Percentiles rank a stretch among this genome's conserved stretches.
Conservation (phyloP, 2,888 invertebrate species). For the Phrixothrix hirtus region DNA sequence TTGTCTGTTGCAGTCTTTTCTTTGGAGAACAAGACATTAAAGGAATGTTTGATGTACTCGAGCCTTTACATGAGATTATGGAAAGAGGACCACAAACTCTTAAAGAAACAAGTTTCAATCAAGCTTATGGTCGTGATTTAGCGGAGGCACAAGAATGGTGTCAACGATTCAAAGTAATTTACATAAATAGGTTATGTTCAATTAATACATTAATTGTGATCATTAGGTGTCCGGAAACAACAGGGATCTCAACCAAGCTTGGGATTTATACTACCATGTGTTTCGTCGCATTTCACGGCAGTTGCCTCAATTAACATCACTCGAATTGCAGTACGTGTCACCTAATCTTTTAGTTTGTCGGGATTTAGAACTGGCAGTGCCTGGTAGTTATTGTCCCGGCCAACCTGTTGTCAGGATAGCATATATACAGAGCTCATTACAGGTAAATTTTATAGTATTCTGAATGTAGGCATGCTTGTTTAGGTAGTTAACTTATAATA, state of each 20-base stretch:
- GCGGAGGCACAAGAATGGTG: slow-evolving; percentile 97
- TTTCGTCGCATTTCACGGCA: slow-evolving; percentile 96
- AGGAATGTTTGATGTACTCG: slow-evolving; percentile 95
- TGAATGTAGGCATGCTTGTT: background rate
- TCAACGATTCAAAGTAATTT: slow-evolving; percentile 74
- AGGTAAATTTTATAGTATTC: slow-evolving; percentile 59
- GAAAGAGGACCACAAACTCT: slow-evolving; percentile 93
- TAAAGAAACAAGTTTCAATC: slow-evolving; percentile 96
- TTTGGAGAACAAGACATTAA: slow-evolving; percentile 95
- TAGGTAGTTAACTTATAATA: background rate
- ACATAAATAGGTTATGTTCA: too few relatives aligned
- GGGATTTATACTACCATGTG: slow-evolving; percentile 99
- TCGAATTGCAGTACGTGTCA: slow-evolving; percentile 94
- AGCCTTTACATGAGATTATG: slow-evolving; percentile 92
- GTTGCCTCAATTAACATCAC: slow-evolving; percentile 85
- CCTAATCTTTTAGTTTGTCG: slow-evolving; percentile 87
- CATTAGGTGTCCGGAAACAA: slow-evolving; percentile 75
- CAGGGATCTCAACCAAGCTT: slow-evolving; percentile 95
- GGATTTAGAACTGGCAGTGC: slow-evolving; percentile 94
- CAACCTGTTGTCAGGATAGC: slow-evolving; percentile 87
- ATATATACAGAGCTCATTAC: slow-evolving; percentile 86
- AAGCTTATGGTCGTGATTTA: slow-evolving; percentile 93
- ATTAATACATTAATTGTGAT: slow-evolving; percentile 44
- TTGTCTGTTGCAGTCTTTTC: slow-evolving; percentile 65
- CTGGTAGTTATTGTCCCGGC: slow-evolving; percentile 95